A percentile compares a stretch with the other conserved stretches of the same genome.
These are phyloP conservation scores for Drosophila birchii DNA, from an alignment of 2,888 invertebrate species.

Conservation along the genomic window DNA sequence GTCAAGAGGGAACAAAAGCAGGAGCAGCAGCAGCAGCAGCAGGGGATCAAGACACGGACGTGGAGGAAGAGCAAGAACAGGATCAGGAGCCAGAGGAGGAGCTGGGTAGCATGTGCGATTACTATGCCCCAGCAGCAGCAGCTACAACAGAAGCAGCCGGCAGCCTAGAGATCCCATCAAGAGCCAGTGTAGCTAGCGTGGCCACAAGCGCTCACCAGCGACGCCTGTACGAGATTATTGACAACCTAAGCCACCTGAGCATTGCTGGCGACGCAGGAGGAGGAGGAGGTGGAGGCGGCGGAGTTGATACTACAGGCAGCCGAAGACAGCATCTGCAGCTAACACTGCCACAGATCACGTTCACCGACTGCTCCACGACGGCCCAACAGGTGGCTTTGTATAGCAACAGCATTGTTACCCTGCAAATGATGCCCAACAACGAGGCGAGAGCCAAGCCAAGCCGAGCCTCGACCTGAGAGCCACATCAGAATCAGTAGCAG, in stretches of 20 bases:
- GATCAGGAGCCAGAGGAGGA: constrained; percentile 11
- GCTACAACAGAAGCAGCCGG: constrained; percentile 27
- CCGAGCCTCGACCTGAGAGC: constrained; percentile 22
- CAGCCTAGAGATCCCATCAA: neutral
- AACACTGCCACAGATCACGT: constrained; percentile 81
- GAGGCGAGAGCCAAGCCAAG: constrained; percentile 72
- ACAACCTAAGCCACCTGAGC: constrained; percentile 78
- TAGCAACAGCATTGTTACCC: constrained; percentile 44
- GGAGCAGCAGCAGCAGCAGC: neutral
- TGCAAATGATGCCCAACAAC: constrained; percentile 68
- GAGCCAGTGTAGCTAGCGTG: constrained; percentile 43
- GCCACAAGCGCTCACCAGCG: constrained; percentile 10
- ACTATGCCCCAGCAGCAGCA: constrained; percentile 18
- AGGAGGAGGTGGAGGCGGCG: neutral
- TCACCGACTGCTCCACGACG: constrained; percentile 78
- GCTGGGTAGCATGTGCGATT: constrained; percentile 60
- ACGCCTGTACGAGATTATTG: constrained; percentile 75
- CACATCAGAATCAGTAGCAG: constrained; percentile 7
- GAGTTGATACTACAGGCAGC: neutral
- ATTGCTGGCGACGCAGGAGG: constrained; percentile 42
- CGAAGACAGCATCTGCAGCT: neutral
- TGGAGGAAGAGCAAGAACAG: constrained; percentile 3
- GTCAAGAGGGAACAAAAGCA: constrained; percentile 1
- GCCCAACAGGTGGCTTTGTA: constrained; percentile 60
- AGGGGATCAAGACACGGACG: neutral